Evolutionary conservation across 2,797 vertebrate species (phyloP).

Genomic region (Knipowitschia caucasica): DNA sequence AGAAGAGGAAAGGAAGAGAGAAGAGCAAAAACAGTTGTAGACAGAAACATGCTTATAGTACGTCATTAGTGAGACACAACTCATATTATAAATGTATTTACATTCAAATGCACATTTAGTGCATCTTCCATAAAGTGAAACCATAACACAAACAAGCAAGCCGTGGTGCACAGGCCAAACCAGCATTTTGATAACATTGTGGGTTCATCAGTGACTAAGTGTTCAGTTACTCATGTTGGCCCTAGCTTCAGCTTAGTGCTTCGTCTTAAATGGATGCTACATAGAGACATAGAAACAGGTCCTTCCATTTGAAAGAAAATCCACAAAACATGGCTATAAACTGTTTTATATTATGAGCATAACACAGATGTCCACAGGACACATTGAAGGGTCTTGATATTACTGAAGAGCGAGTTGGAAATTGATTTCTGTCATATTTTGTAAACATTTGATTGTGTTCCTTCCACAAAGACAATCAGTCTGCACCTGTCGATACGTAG

Average conservation of each 20-base stretch:
- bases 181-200: constrained; percentile 40
- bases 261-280: constrained; percentile 67
- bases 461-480: constrained; percentile 42
- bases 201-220: constrained; percentile 21
- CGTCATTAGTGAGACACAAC: constrained; percentile 52
- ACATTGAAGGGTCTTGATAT: constrained; percentile 69
- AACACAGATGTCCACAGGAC: constrained; percentile 80
- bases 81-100: constrained; percentile 78
- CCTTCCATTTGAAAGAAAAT: constrained; percentile 43
- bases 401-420: constrained; percentile 63
- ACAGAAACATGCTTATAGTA: constrained; percentile 63
- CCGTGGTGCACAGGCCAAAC: constrained; percentile 33
- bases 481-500: constrained; percentile 44
- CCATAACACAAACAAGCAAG: constrained; percentile 31
- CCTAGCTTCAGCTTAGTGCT: constrained; percentile 51
- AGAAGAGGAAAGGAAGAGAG: constrained; percentile 57
- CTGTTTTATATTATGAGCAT: constrained; percentile 52
- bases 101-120: constrained; percentile 75
- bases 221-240: constrained; percentile 30
- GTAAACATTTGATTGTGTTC: constrained; percentile 59
- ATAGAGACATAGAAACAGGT: constrained; percentile 55
- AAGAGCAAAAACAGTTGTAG: constrained; percentile 55
- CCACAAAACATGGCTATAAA: constrained; percentile 53
- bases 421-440: constrained; percentile 30
- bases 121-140: constrained; percentile 36